Percentiles rank a stretch among this genome's conserved stretches.
Evolutionary conservation across 2,113 vertebrate genomes (phyloP).

Genomic region (Falcunculus frontatus): DNA sequence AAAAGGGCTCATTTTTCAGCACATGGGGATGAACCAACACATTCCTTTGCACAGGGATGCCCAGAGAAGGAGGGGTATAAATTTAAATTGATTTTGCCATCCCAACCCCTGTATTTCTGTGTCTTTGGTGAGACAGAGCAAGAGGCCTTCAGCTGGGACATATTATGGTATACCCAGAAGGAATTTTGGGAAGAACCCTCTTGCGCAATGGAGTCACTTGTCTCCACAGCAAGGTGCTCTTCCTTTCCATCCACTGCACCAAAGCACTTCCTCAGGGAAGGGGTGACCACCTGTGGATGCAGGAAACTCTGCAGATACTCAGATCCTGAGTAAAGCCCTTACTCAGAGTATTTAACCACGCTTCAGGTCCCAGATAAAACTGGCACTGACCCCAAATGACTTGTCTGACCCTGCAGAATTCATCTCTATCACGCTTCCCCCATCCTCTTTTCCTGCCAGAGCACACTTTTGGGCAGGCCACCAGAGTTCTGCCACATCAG

Average conservation of each 20-base stretch:
- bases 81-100: background rate
- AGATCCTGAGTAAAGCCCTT: background rate
- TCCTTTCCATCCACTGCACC: background rate
- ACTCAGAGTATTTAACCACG: background rate
- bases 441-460: background rate
- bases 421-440: background rate
- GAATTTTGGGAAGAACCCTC: background rate
- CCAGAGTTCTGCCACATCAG: background rate
- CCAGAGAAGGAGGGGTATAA: background rate
- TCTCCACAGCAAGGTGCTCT: background rate
- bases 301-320: background rate
- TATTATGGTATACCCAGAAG: background rate
- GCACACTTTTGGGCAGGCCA: background rate
- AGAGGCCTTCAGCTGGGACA: background rate
- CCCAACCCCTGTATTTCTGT: background rate
- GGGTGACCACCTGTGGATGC: accelerated
- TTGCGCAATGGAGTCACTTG: background rate
- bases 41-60: background rate
- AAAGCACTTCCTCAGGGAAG: background rate
- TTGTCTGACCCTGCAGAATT: background rate
- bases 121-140: background rate
- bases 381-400: background rate
- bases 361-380: accelerated
- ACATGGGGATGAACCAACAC: background rate
- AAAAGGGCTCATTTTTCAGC: background rate